phyloP scores from a whole-genome alignment of 2,797 vertebrate species.

The Carcharodon carcharias region DNA sequence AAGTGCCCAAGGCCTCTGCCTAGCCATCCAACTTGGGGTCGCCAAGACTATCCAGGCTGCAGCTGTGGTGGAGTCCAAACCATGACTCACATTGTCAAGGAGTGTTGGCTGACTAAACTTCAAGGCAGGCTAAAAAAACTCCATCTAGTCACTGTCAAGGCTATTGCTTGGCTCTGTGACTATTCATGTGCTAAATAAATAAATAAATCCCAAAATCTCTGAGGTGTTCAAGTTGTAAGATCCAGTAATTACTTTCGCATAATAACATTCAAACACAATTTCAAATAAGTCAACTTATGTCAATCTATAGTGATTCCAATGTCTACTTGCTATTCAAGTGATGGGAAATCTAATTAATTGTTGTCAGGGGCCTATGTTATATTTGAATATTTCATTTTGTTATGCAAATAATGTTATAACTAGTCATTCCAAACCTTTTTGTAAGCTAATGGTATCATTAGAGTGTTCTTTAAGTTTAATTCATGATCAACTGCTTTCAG shows the following conservation, averaged over 20 bases:
- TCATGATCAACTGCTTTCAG: not conserved
- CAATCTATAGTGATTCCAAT: not conserved
- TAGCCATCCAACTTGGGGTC: too few relatives aligned
- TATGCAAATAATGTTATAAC: not conserved
- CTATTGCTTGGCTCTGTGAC: too few relatives aligned
- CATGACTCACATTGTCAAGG: too few relatives aligned
- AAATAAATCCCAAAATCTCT: not conserved
- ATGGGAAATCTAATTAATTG: not conserved
- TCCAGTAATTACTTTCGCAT: not conserved
- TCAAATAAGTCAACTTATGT: conserved; percentile 3
- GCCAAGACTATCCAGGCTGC: too few relatives aligned
- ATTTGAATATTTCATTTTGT: not conserved
- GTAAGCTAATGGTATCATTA: not conserved
- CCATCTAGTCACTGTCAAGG: too few relatives aligned
- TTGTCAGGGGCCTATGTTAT: not conserved
- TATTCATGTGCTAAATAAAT: too few relatives aligned
- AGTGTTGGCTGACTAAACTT: too few relatives aligned
- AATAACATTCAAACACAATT: not conserved
- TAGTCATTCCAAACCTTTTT: not conserved
- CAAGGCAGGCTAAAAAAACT: too few relatives aligned
- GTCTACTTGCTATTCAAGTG: not conserved
- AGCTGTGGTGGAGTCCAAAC: too few relatives aligned
- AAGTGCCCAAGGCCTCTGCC: too few relatives aligned
- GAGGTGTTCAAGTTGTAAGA: not conserved
- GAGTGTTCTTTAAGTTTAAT: not conserved